Conservation (phyloP, 2,888 invertebrate genomes). For the Hymenopus coronatus region DNA sequence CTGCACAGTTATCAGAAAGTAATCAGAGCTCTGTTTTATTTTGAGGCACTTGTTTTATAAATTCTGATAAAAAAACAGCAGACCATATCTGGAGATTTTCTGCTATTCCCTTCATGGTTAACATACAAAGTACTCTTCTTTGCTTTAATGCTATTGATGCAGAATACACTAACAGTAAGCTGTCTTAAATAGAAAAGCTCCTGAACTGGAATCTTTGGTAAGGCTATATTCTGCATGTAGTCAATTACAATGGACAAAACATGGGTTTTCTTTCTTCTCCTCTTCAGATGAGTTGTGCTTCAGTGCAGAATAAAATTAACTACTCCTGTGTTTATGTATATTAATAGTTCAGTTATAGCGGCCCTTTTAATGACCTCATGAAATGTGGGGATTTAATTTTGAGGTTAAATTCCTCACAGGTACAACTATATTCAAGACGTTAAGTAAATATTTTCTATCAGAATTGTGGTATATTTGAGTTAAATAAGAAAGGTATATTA, state of each 20-base stretch:
- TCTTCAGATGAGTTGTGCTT: background rate
- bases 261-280: background rate
- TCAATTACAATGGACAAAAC: background rate
- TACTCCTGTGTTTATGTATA: too few species aligned
- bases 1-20: conserved; percentile 26
- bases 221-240: background rate
- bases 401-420: too few species aligned
- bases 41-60: background rate
- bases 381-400: too few species aligned
- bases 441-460: too few species aligned
- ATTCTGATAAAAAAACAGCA: conserved; percentile 9
- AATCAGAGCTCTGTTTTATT: background rate
- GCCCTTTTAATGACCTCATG: too few species aligned
- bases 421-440: too few species aligned
- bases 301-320: conserved; percentile 4
- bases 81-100: conserved; percentile 23
- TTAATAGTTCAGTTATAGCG: too few species aligned
- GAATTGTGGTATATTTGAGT: too few species aligned
- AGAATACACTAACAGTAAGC: conserved; percentile 24
- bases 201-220: conserved; percentile 16
- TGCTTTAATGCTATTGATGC: conserved; percentile 23
- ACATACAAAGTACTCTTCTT: conserved; percentile 16
- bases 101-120: conserved; percentile 27
- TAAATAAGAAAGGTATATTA: too few species aligned
- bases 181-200: conserved; percentile 27